These are phyloP conservation scores for Machaerirhynchus nigripectus DNA, from an alignment of 2,113 vertebrate species.

Conservation along the genomic window DNA sequence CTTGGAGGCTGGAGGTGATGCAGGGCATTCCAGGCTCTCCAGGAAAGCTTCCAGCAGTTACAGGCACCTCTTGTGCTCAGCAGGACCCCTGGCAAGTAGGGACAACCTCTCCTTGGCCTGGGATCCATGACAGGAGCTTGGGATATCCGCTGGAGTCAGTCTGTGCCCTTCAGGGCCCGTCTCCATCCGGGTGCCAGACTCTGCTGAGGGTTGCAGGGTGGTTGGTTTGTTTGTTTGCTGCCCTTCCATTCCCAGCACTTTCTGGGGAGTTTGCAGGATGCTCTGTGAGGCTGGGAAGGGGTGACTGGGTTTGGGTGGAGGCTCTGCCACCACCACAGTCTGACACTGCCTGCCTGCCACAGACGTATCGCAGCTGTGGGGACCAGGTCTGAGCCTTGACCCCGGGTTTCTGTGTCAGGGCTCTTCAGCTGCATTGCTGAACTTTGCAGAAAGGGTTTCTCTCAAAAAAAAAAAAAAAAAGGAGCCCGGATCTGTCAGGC, in stretches of 20 bases:
- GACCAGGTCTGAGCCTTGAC: not conserved
- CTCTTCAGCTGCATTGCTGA: not conserved
- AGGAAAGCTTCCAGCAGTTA: not conserved
- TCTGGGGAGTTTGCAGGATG: not conserved
- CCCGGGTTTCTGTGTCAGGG: not conserved
- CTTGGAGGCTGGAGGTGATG: not conserved
- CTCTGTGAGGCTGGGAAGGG: not conserved
- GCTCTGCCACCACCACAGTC: not conserved
- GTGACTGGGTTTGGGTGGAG: not conserved
- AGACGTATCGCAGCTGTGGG: rapidly evolving
- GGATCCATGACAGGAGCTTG: not conserved
- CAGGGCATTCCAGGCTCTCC: not conserved
- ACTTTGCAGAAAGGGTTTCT: not conserved
- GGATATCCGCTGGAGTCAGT: not conserved
- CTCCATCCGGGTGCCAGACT: not conserved
- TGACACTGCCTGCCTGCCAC: not conserved
- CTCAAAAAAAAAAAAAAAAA: not conserved
- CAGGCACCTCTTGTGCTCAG: not conserved
- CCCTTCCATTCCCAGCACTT: not conserved
- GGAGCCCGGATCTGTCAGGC: not conserved
- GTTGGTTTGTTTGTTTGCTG: not conserved
- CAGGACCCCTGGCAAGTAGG: not conserved
- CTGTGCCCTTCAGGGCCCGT: not conserved
- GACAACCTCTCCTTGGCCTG: not conserved
- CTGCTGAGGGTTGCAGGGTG: not conserved